Conservation (phyloP, 92 coral and sea anemone genomes). For the Palythoa grandiflora region DNA sequence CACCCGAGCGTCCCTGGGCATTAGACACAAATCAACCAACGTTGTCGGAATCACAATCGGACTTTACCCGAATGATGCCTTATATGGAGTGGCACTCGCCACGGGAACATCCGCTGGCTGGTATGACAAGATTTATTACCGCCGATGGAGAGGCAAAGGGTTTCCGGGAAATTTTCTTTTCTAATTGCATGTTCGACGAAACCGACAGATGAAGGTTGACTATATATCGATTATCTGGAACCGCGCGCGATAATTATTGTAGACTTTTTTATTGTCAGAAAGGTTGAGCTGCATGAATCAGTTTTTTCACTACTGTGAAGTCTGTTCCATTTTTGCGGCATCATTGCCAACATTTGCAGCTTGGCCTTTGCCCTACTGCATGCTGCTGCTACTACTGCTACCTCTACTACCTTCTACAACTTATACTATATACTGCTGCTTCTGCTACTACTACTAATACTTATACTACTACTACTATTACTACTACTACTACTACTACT, state of each 20-base stretch:
- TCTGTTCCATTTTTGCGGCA: too few species aligned
- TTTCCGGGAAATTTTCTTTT: constrained; percentile 72
- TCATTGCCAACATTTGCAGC: neutral
- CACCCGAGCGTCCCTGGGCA: constrained; percentile 84
- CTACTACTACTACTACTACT: too few species aligned
- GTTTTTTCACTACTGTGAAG: too few species aligned
- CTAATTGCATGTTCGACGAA: neutral
- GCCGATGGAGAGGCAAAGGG: constrained; percentile 85
- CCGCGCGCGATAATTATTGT: neutral
- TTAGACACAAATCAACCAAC: constrained; percentile 71
- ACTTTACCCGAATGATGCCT: constrained; percentile 77
- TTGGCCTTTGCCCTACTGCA: too few species aligned
- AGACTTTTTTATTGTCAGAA: neutral
- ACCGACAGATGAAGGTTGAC: neutral
- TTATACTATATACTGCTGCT: too few species aligned
- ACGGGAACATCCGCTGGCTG: constrained; percentile 88
- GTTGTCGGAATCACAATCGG: constrained; percentile 85
- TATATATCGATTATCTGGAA: neutral
- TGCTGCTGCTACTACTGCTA: neutral
- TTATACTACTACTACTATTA: too few species aligned
- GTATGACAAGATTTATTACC: constrained; percentile 80
- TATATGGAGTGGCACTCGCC: constrained; percentile 83
- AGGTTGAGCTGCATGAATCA: too few species aligned
- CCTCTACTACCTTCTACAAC: too few species aligned
- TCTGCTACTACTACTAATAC: too few species aligned